Evolutionary conservation across 2,888 invertebrate genomes (phyloP).

Genomic region (Linnaemya vulpina): DNA sequence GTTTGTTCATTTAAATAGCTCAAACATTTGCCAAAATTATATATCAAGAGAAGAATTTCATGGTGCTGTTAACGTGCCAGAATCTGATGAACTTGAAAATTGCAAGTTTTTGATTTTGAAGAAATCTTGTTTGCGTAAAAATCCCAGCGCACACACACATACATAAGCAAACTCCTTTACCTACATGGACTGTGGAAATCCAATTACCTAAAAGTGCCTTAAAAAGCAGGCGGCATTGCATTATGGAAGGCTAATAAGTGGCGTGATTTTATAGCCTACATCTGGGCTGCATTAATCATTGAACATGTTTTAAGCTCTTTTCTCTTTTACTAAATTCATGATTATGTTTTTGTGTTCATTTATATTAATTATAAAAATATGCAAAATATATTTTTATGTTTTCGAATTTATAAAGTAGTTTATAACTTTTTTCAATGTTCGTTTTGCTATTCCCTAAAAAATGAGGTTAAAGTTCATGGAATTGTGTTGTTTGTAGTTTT

Average conservation of each 20-base stretch:
- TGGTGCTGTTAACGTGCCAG: neutral
- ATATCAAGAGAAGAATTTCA: neutral
- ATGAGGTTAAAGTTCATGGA: constrained; percentile 56
- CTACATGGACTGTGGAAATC: constrained; percentile 1
- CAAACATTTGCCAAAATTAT: neutral
- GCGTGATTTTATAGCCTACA: neutral
- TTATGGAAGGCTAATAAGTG: neutral
- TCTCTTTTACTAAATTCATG: neutral
- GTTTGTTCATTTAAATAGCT: neutral
- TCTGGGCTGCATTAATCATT: constrained; percentile 40
- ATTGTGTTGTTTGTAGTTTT: constrained; percentile 32
- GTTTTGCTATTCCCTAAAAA: constrained; percentile 15
- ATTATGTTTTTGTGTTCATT: constrained; percentile 17
- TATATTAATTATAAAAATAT: constrained; percentile 40
- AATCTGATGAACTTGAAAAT: neutral
- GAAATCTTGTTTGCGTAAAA: constrained; percentile 8
- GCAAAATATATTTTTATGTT: constrained; percentile 28
- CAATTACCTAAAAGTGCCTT: constrained; percentile 46
- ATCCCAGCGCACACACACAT: neutral
- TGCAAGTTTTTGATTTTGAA: neutral
- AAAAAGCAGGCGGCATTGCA: neutral
- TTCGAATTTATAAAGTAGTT: neutral
- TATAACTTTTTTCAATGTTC: neutral
- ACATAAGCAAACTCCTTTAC: too few species aligned
- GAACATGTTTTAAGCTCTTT: neutral